Evolutionary conservation across 2,113 vertebrate species (phyloP).

Genomic region (Rhegmatorhina hoffmannsi): DNA sequence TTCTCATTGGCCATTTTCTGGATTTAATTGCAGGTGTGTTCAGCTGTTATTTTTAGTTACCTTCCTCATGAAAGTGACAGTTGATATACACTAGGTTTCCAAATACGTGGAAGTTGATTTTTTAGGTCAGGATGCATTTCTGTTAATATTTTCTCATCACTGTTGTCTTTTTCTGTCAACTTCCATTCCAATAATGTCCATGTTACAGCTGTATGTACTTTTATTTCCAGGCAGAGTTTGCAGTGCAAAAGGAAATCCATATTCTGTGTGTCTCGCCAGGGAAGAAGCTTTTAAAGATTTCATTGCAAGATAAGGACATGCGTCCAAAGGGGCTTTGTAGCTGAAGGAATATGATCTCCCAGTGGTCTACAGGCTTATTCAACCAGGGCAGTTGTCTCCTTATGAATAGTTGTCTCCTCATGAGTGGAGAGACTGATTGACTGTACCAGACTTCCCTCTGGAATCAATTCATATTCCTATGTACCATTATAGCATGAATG

Average conservation of each 20-base stretch:
- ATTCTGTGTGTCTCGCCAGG: neutral
- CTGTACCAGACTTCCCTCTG: constrained; percentile 4
- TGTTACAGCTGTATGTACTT: neutral
- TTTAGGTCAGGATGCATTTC: neutral
- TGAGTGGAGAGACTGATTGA: constrained; percentile 18
- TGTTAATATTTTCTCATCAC: neutral
- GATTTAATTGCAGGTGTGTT: neutral
- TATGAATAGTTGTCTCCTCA: neutral
- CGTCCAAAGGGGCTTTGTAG: constrained; percentile 33
- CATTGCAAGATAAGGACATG: constrained; percentile 30
- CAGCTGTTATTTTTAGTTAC: neutral
- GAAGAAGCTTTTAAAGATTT: constrained; percentile 57
- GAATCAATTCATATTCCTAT: neutral
- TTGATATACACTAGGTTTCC: neutral
- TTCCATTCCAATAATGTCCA: neutral
- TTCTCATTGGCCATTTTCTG: neutral
- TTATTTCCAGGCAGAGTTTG: neutral
- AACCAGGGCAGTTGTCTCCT: constrained; percentile 14
- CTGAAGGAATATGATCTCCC: constrained; percentile 44
- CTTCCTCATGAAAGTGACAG: neutral
- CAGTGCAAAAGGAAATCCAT: constrained; percentile 21
- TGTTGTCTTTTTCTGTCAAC: neutral
- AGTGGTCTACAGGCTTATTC: constrained; percentile 38
- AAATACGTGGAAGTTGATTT: neutral
- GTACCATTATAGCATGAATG: neutral